Base-by-base conservation (phyloP, 2,888 invertebrate species). In the Watsonalla binaria region DNA sequence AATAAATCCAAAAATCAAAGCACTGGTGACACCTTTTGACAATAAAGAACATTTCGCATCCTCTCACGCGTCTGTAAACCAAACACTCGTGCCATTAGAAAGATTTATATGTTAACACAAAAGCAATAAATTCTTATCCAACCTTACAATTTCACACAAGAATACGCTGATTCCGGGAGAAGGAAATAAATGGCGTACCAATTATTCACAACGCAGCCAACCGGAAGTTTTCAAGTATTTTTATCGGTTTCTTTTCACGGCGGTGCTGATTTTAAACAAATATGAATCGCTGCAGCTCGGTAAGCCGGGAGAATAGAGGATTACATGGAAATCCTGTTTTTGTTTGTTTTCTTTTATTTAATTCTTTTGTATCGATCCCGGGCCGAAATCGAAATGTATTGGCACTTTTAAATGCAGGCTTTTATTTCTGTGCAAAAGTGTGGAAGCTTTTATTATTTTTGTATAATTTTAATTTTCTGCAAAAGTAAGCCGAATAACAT, bases 261-360 rank as follows among this genome's bases (percentile, higher is more conserved):
- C 65, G 59, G 72, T 65, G 65, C 76, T 74, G 80, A 79, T 82
- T 87, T 87, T 84, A 85, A 85, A 87, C 86, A 88, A 87, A 86
- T 86, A 84, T 78, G 78, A 72, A 83, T 81, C 76, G 75, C 76
- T 80, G 73, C 70, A 76, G 75, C 70, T 70, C 70, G 76, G 64
- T 88, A 84, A 88, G 87, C 84, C 73, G 78, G 66, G 68, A 84
- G 84, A 86, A 87, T 81, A 63, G 81, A 74, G 82, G 86, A 88
- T 90, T 90, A 89, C 84, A 79, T 60, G 74, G 82, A 86, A 90
- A 90, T 84, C 85, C 84, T 87, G 88, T 90, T 88, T 86, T 90
- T 90, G 89, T 90, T 90, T 90, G 85, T 90, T 88, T 90, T 86
- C 88, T 89, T 89, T 83, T 62, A 64, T 58, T 63, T 84, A 80